A percentile compares a stretch with the other conserved stretches of the same genome.
Conservation (phyloP, 2,888 invertebrate species). For the Thymelicus lineola region DNA sequence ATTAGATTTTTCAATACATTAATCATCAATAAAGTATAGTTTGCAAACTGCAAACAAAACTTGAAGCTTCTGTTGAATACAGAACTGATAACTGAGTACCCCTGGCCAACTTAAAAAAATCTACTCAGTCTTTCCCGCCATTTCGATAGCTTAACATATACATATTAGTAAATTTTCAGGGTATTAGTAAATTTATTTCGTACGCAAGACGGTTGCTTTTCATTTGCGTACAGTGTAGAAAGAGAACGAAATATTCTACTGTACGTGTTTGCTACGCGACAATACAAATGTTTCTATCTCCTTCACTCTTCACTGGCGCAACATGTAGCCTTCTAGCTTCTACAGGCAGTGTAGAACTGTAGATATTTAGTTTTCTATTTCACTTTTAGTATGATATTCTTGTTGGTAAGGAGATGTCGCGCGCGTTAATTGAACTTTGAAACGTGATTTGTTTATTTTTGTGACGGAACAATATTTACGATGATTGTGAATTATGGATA, state of each 20-base stretch:
- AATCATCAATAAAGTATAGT: too few relatives aligned
- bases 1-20: too few relatives aligned
- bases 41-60: too few relatives aligned
- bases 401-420: constrained; percentile 49
- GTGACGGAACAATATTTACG: constrained; percentile 45
- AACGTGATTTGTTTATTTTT: constrained; percentile 60
- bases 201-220: constrained; percentile 22
- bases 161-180: too few relatives aligned
- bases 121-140: constrained; percentile 48
- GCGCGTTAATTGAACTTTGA: constrained; percentile 35
- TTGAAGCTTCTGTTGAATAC: not conserved
- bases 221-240: constrained; percentile 33
- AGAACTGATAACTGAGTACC: too few relatives aligned
- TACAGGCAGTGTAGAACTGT: too few relatives aligned
- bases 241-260: constrained; percentile 46
- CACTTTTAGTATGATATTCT: constrained; percentile 61
- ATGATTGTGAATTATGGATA: constrained; percentile 47
- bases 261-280: constrained; percentile 42
- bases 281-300: constrained; percentile 53
- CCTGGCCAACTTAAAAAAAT: constrained; percentile 1
- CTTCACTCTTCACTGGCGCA: constrained; percentile 49
- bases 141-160: constrained; percentile 37
- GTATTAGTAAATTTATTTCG: not conserved
- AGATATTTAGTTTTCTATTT: too few relatives aligned
- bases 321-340: too few relatives aligned